Evolutionary conservation across 1,140 invertebrate species (phyloP), one percentile per base, ranked within the genome.

Genomic region (Eumaeus atala): DNA sequence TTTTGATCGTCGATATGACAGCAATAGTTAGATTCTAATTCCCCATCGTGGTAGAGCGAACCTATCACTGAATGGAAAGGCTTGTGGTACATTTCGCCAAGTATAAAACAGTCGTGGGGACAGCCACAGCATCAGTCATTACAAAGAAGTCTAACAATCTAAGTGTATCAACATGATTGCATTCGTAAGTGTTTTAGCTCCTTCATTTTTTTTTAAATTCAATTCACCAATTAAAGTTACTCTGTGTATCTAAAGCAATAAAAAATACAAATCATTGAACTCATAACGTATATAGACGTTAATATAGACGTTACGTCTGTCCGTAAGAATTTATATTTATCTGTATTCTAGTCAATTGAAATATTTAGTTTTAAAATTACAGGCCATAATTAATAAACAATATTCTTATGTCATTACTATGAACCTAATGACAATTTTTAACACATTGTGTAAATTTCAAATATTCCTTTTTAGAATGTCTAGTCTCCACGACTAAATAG

Each of bases 41-140:
- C 16, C 9, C 10, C 48, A 12, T 56, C 58, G 38, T 57, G 51
- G 67, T 82, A 70, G 51, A 21, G 9, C 53, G 64, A 66, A 59
- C 64, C 78, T 78, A 84, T 81, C 77, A 70, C 75, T 77, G 68
- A 78, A 83, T 84, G 69, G 83, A 86, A 86, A 86, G 83, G 83
- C 54, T 55, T 48, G 54, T 56, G 57, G 64, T 63, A 63, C 79
- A 78, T 84, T 86, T 84, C 83, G 79, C 83, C 77, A 70, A 80
- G 67, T 86, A 86, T 86, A 86, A 81, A 86, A 83, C 52, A 72
- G 50, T 76, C 21, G 72, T 67, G 67, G 67, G 69, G 66, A 64
- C 68, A 59, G 48, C 49, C 48, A 62, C 65, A 60, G 71, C 79
- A 84, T 75, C 83, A 86, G 79, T 86, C 73, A 77, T 65, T 62